Evolutionary conservation across 2,888 invertebrate genomes (phyloP).

Genomic region (Napeogenes inachia): DNA sequence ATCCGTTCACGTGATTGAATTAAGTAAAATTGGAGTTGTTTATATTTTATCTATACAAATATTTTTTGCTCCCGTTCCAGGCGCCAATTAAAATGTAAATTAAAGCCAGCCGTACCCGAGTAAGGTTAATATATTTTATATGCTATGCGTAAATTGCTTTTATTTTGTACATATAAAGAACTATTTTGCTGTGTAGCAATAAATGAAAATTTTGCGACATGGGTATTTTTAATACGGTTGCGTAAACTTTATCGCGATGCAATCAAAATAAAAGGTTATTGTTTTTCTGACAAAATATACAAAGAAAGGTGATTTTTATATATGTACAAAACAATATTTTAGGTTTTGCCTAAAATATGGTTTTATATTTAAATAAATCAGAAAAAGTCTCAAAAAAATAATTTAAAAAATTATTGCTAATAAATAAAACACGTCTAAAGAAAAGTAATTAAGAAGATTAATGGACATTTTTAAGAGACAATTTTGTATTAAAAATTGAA

Average conservation of each 20-base stretch:
- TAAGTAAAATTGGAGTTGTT: constrained; percentile 30
- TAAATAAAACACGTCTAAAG: no score
- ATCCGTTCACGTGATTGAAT: constrained; percentile 30
- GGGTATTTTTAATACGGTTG: no score
- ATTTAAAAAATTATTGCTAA: no score
- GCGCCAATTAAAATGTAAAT: constrained; percentile 69
- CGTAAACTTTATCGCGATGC: no score
- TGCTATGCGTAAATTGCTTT: constrained; percentile 5
- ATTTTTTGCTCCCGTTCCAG: constrained; percentile 36
- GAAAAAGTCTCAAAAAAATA: no score
- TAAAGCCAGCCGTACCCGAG: constrained; percentile 37
- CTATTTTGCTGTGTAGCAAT: constrained; percentile 2
- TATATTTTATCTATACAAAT: constrained; percentile 26
- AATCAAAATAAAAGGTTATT: no score
- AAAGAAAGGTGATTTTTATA: no score
- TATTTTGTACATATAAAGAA: constrained; percentile 1
- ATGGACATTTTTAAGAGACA: neutral
- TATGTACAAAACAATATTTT: no score
- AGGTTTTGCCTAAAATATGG: no score
- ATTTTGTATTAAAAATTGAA: neutral
- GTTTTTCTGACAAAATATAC: no score
- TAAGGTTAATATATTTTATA: constrained; percentile 9
- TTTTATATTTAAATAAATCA: no score
- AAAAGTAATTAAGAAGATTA: no score
- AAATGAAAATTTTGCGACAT: neutral